Conservation (phyloP, 2,113 vertebrate species). For the Amphilophus citrinellus region DNA sequence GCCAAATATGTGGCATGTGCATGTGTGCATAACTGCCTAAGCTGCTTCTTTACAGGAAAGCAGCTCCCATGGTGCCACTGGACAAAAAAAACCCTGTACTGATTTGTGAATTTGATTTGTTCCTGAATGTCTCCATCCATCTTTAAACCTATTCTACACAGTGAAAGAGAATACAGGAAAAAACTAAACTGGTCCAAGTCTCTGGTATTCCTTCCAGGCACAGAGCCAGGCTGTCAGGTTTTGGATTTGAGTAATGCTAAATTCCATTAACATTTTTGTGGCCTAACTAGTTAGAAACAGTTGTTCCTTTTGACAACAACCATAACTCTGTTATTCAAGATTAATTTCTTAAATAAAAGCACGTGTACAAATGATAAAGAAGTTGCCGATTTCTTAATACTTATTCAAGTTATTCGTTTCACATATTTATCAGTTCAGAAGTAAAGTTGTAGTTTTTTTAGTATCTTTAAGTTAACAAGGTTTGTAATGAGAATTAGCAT, state of each 20-base stretch:
- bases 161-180: background rate
- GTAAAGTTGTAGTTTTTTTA: background rate
- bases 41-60: slow-evolving; percentile 29
- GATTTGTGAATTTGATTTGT: background rate
- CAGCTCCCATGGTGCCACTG: background rate
- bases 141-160: background rate
- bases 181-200: background rate
- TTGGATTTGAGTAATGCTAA: slow-evolving; percentile 4
- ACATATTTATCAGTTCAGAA: background rate
- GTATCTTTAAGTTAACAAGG: background rate
- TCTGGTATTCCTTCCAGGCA: slow-evolving; percentile 2
- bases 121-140: background rate
- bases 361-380: too few relatives aligned
- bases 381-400: too few relatives aligned
- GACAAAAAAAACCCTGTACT: background rate
- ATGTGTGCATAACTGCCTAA: slow-evolving; percentile 25
- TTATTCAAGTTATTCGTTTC: background rate
- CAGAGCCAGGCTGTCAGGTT: slow-evolving; percentile 11
- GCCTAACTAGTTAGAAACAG: background rate
- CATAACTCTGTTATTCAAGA: too few relatives aligned
- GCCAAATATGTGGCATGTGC: slow-evolving; percentile 57
- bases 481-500: background rate
- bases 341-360: too few relatives aligned
- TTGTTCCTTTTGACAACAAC: background rate
- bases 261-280: background rate